A percentile compares a stretch with the other conserved stretches of the same genome.
phyloP scores from a whole-genome alignment of 2,888 invertebrate species.

The Dicyrtomina minuta region DNA sequence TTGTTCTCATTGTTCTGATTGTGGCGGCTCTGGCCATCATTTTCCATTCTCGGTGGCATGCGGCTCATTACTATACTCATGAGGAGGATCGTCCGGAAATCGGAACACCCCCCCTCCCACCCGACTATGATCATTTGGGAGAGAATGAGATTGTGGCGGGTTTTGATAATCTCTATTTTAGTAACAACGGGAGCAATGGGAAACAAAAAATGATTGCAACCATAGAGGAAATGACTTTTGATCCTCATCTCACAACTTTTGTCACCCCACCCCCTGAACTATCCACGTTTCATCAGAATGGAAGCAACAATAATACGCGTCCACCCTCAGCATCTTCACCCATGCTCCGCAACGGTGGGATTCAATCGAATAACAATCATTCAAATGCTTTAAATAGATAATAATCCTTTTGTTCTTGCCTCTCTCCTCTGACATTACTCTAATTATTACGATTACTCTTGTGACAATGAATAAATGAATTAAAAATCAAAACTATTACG shows the following conservation, averaged over 20 bases:
- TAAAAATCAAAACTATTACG: no score
- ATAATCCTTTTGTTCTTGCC: not conserved
- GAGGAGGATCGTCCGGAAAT: slow-evolving; percentile 61
- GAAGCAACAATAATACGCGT: slow-evolving; percentile 5
- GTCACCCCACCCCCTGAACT: slow-evolving; percentile 10
- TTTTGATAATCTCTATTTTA: slow-evolving; percentile 44
- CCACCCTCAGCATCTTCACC: slow-evolving; percentile 27
- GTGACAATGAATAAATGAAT: no score
- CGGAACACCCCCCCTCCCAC: slow-evolving; percentile 47
- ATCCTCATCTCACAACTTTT: slow-evolving; percentile 29
- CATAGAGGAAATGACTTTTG: slow-evolving; percentile 50
- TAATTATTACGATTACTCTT: no score
- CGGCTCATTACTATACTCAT: slow-evolving; percentile 76
- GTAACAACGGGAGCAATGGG: slow-evolving; percentile 39
- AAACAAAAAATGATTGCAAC: slow-evolving; percentile 53
- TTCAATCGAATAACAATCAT: slow-evolving; percentile 30
- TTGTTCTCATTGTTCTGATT: slow-evolving; percentile 60
- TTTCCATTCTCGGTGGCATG: slow-evolving; percentile 67
- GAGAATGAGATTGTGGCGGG: slow-evolving; percentile 32
- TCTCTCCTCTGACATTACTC: not conserved
- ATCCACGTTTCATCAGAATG: slow-evolving; percentile 19
- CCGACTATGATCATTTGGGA: slow-evolving; percentile 34
- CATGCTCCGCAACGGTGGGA: slow-evolving; percentile 17
- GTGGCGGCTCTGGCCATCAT: slow-evolving; percentile 61
- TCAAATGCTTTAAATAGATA: slow-evolving; percentile 17